A percentile compares a stretch with the other conserved stretches of the same genome.
These are phyloP conservation scores for Zalophus californianus DNA, from an alignment of 2,797 vertebrate genomes.

Conservation along the genomic window DNA sequence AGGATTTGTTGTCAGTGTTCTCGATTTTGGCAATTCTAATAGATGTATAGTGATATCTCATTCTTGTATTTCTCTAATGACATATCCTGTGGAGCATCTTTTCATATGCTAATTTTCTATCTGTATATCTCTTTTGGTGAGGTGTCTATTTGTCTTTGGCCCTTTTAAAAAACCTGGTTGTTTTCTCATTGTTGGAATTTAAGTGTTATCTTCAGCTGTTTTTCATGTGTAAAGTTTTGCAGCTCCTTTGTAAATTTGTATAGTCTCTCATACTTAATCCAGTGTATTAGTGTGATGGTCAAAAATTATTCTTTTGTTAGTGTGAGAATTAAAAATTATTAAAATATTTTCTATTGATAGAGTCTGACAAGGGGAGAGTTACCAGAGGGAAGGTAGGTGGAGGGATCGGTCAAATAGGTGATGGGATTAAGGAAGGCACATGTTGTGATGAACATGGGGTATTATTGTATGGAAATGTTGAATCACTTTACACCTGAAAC, in stretches of 20 bases:
- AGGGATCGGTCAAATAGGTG: neutral
- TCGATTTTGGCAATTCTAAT: neutral
- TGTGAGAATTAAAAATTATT: neutral
- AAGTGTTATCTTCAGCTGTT: neutral
- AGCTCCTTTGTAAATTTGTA: neutral
- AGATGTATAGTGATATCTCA: neutral
- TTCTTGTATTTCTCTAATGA: neutral
- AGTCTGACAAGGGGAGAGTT: neutral
- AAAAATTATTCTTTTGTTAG: neutral
- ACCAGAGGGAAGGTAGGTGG: neutral
- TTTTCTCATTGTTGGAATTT: neutral
- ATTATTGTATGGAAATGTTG: neutral
- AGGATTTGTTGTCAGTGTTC: neutral
- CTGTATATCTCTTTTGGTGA: neutral
- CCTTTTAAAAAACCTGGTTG: neutral
- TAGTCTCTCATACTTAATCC: neutral
- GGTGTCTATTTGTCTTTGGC: neutral
- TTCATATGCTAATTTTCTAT: neutral
- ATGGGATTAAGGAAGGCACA: neutral
- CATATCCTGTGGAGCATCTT: neutral
- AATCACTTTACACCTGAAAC: neutral
- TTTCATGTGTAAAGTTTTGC: neutral
- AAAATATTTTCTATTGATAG: neutral
- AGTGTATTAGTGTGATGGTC: neutral
- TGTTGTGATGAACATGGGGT: neutral